Evolutionary conservation across 2,113 vertebrate species (phyloP), one percentile per base, ranked within the genome.

Genomic region (Craseonycteris thonglongyai): DNA sequence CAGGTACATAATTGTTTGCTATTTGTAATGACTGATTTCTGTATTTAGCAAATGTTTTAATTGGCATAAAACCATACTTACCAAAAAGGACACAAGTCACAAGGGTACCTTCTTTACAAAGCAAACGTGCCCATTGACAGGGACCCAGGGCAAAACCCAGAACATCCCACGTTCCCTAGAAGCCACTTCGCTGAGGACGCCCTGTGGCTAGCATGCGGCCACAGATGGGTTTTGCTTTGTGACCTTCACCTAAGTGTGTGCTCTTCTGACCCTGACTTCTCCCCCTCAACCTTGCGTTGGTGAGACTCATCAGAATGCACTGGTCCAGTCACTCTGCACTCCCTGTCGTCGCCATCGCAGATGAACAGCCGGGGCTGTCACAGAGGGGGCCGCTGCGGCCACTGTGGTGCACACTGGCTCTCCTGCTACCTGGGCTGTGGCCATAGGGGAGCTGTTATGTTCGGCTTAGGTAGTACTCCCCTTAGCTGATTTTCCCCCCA

Each of bases 331-430:
- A 1, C 5, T 5, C 28, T 21, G 45, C 19, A 7, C 22, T 0
- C 22, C 33, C 9, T 6, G 21, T 35, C 5, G 0, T n/a, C 1
- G 18, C 79, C 10, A 19, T 9, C 1, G 0, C 3, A 33, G 14
- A n/a, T 15, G 21, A n/a, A 58, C 3, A 12, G 26, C 47, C 4
- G 66, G n/a, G n/a, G 61, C 81, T 66, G 3, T 83, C 4, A 26
- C 80, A 18, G 22, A 65, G 3, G 49, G 33, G 0, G 2, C 47
- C 21, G 61, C n/a, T 30, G 1, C 1, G 24, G 54, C 8, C 16
- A 1, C 7, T 38, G 5, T 14, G 47, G n/a, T 19, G 24, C 18
- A 21, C 15, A 2, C 18, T 6, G 16, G n/a, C 1, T 4, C 42
- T 18, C 24, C 5, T 65, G 47, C 11, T 13, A 21, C 10, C 2